Percentiles rank a stretch among this genome's conserved stretches.
Conservation (phyloP, 2,113 vertebrate species). For the Antigone vipio region DNA sequence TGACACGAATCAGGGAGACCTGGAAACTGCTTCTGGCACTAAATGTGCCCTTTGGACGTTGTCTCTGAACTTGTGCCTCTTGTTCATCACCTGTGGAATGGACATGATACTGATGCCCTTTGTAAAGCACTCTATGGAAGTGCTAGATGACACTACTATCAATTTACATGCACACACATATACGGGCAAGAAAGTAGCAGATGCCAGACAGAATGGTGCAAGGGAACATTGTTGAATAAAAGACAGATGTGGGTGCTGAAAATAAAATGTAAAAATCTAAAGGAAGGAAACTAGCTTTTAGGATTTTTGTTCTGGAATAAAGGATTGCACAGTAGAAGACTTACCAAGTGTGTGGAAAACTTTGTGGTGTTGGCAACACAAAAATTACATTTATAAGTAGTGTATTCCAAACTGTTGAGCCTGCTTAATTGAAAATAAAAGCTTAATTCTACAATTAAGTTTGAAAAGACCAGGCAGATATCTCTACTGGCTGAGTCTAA, state of each 20-base stretch:
- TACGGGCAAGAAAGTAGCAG: not conserved
- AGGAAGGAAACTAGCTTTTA: not conserved
- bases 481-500: not conserved
- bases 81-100: not conserved
- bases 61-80: not conserved
- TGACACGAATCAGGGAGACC: not conserved
- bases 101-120: not conserved
- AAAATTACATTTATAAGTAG: not conserved
- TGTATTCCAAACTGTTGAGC: not conserved
- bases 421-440: not conserved
- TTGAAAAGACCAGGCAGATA: not conserved
- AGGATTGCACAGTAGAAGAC: not conserved
- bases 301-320: not conserved
- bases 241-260: not conserved
- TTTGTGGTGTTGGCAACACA: not conserved
- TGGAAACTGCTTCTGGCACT: not conserved
- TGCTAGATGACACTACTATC: not conserved
- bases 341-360: not conserved
- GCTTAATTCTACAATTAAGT: not conserved
- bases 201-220: not conserved
- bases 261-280: not conserved
- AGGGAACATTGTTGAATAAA: not conserved
- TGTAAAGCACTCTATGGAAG: not conserved
- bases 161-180: fast-evolving
- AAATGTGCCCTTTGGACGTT: not conserved